Evolutionary conservation across 2,113 vertebrate genomes (phyloP), one percentile per base, ranked within the genome.

Genomic region (mouse (Mus musculus)): DNA sequence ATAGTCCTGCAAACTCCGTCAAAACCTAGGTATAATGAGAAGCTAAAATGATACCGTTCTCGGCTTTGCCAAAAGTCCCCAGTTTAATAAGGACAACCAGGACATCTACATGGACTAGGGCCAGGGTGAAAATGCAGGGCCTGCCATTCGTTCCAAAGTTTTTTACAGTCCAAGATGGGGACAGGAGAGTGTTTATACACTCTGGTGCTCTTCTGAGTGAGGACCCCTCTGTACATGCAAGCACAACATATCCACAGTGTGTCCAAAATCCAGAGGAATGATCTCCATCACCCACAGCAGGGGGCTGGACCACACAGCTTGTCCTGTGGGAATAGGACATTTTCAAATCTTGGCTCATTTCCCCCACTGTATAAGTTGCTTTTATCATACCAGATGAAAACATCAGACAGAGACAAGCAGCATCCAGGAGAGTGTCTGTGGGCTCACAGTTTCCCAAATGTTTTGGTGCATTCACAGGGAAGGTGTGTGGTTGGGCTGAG

Each of bases 11-110:
- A 72, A 92, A 72, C 65, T 86, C 49, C 39, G 42, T 63, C 17
- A 33, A 91, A 61, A 95, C 89, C 92, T 52, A 59, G 9, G 36
- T 46, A 2, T 54, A 92, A 80, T 80, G 71, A 94, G 46, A 91
- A 88, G 17, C 33, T 82, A 86, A 93, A 91, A 89, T 26, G 36
- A 87, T 28, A 33, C 39, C 54, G 20, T 91, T 93, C 30, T 91
- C 36, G 52, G 54, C 76, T 96, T 94, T 87, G 92, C 16, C 19
- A 39, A 82, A 96, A 81, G 11, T 0, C 12, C 54, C 26, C 30
- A 71, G 54, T 54, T 65, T n/a, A 82, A 26, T 39, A 86, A n/a
- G 61, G 56, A 56, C 63, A 90, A 52, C 28, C 14, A 73, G 28
- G 46, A 16, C 46, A 69, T 26, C n/a, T 76, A 59, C 17, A 22